Base-by-base conservation (phyloP, 2,888 invertebrate species). In the Cyrtodaria siliqua region DNA sequence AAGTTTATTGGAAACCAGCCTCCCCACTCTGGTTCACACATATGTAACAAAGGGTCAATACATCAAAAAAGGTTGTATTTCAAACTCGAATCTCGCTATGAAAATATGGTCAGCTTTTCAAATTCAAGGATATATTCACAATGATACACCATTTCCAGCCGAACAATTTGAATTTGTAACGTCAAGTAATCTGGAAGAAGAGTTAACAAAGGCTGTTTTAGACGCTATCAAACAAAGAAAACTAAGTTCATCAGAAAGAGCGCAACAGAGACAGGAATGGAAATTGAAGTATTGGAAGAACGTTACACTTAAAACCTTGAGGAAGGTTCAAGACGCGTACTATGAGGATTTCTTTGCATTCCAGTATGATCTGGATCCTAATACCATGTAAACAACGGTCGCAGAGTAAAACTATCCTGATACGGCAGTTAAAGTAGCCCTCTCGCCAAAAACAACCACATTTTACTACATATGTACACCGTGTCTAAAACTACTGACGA, bases 21-120 rank as follows among this genome's bases (percentile, higher is more conserved):
- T 73, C 16, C 27, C 64, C 1, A 55, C 69, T 0, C 42, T 78
- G 1, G 66, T 78, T 6, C 69, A 73, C 24, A 78, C 78, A 4
- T 78, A 78, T 18, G 78, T 73, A 6, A 49, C 61, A 47, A 78
- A 78, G 49, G 78, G 73, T 9, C 73, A 73, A 44, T 47, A 66
- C 9, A 69, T 78, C 18, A 33, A 42, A 42, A 40, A 56, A 33
- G 78, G 69, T 2, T 78, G 78, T 56, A 62, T 78, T 20, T 47
- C 73, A 16, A 72, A 78, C 44, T 3, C 3, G 18, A 42, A 29
- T 18, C 33, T 78, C 23, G 78, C 78, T 8, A 47, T 55, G 20
- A 60, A 64, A n/a, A 64, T 78, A 8, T 78, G 78, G 78, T 20
- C 44, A 0, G 78, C 78, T 20, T 78, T 78, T 55, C 69, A 73